Evolutionary conservation across 2,797 vertebrate genomes (phyloP), one percentile per base, ranked within the genome.

Genomic region (Sylvilagus floridanus): DNA sequence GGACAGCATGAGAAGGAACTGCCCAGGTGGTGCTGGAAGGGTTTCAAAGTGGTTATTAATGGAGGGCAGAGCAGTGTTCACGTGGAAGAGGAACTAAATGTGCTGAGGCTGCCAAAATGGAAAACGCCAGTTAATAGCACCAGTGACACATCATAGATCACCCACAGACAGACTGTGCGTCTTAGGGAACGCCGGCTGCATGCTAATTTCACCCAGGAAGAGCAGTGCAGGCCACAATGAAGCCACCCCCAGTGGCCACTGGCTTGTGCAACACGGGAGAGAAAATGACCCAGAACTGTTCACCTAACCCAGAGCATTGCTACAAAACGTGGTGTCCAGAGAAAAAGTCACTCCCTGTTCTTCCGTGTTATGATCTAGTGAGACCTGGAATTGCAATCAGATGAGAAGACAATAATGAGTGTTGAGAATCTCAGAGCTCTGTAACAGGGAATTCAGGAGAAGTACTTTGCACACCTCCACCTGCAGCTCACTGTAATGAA

Each of bases 101-200:
- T 93, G 95, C 96, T 96, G 96, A 95, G 71, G 75, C n/a, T 71
- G 93, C 88, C 76, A 11, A 94, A 96, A 94, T 86, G 76, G 94
- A 83, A 94, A 88, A 91, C 24, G 93, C 62, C 71, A 90, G 87
- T 92, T 96, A 97, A 96, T 92, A 88, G 95, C 93, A n/a, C 60
- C 11, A 87, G 82, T 83, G 95, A 88, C 60, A 66, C 30, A 14
- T 91, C 91, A 14, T 93, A 69, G 73, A 95, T 97, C 94, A 95
- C 52, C 84, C 26, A 2, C 9, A 19, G 78, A 65, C 47, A 62
- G 88, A 50, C 32, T 0, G 10, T 5, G 60, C 89, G 24, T 62
- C 69, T 71, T 30, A 68, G 57, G 35, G 82, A 69, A 90, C 0
- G 5, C 24, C 54, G 82, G 7, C 76, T 95, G 96, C 88, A 94